Conservation (phyloP, 2,797 vertebrate species). For the Neomorphus geoffroyi region DNA sequence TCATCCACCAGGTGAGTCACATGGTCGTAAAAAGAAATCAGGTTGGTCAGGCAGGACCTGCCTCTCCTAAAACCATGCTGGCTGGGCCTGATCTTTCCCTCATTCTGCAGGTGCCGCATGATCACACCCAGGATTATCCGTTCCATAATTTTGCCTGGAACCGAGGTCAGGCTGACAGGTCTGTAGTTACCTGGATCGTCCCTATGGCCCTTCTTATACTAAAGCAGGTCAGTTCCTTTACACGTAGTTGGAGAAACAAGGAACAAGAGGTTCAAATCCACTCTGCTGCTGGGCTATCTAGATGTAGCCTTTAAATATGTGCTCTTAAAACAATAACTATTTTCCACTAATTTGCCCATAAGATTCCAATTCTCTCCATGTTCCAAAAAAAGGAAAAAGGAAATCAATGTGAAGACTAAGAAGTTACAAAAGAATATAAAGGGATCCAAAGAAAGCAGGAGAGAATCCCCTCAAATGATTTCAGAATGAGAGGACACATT, state of each 20-base stretch:
- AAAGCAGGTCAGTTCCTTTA: not conserved
- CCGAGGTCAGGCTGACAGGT: too few relatives aligned
- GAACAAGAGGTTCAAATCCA: not conserved
- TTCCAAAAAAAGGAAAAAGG: not conserved
- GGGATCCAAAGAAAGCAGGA: not conserved
- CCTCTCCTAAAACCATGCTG: too few relatives aligned
- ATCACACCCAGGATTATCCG: too few relatives aligned
- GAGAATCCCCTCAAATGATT: not conserved
- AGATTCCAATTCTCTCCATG: not conserved
- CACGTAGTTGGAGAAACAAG: not conserved
- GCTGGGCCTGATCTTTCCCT: too few relatives aligned
- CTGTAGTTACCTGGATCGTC: too few relatives aligned
- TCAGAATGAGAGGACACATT: not conserved
- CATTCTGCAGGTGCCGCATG: too few relatives aligned
- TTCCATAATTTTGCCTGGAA: too few relatives aligned
- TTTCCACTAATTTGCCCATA: not conserved
- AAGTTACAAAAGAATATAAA: not conserved
- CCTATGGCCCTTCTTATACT: too few relatives aligned
- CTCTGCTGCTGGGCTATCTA: not conserved
- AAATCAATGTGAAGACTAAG: not conserved
- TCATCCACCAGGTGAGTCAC: too few relatives aligned
- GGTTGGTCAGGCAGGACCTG: too few relatives aligned
- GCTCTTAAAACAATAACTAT: not conserved
- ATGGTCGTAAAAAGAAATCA: too few relatives aligned
- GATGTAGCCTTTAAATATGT: not conserved